Percentiles rank a stretch among this genome's conserved stretches.
Evolutionary conservation across 2,888 invertebrate species (phyloP).

Genomic region (Icerya purchasi): DNA sequence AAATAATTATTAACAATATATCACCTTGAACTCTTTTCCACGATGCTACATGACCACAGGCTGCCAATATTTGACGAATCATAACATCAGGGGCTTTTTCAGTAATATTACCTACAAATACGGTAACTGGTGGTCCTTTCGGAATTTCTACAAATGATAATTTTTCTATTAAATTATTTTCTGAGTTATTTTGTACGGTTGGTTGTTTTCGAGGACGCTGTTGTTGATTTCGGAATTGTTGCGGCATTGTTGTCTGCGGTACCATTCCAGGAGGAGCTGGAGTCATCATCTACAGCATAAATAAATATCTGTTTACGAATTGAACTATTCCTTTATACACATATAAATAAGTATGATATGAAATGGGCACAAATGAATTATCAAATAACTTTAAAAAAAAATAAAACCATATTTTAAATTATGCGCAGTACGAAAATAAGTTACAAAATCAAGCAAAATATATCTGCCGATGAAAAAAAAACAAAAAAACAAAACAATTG

Average conservation of each 20-base stretch:
- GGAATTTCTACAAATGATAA: constrained; percentile 21
- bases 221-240: constrained; percentile 5
- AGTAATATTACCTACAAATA: constrained; percentile 92
- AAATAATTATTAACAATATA: no score
- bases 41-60: constrained; percentile 81
- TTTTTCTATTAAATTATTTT: not conserved
- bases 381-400: no score
- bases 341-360: no score
- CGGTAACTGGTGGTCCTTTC: constrained; percentile 74
- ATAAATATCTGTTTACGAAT: no score
- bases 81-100: constrained; percentile 86
- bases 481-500: no score
- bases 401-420: no score
- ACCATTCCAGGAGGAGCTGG: constrained; percentile 29
- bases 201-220: not conserved
- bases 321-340: no score
- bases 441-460: no score
- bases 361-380: no score
- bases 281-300: constrained; percentile 35
- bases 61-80: constrained; percentile 73
- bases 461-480: no score
- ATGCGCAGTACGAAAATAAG: no score
- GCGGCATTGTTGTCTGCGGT: constrained; percentile 1
- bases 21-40: constrained; percentile 91
- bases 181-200: not conserved